A percentile compares a stretch with the other conserved stretches of the same genome.
These are phyloP conservation scores for Nanorana parkeri DNA, from an alignment of 2,113 vertebrate species.

Conservation along the genomic window DNA sequence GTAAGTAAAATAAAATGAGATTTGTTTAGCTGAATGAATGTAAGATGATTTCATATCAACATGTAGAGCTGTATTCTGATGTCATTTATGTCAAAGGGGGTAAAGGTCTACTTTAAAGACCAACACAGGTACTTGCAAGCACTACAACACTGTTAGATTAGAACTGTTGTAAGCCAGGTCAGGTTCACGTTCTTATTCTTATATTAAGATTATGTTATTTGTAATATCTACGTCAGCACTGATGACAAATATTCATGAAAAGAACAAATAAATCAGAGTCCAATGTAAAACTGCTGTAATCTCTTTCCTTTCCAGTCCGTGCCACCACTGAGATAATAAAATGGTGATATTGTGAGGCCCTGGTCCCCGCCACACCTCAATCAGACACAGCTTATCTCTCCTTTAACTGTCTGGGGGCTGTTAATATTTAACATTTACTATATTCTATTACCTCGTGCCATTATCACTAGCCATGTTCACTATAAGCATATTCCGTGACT, in stretches of 20 bases:
- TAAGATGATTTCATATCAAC: no score
- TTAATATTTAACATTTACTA: constrained; percentile 33
- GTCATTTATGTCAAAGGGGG: no score
- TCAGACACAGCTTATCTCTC: background rate
- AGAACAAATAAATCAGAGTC: background rate
- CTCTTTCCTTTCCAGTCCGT: background rate
- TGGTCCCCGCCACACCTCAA: background rate
- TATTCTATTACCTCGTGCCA: background rate
- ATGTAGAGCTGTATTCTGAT: no score
- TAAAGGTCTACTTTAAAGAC: no score
- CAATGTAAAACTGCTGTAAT: background rate
- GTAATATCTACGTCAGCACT: background rate
- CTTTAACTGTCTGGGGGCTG: background rate
- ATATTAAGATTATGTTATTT: background rate
- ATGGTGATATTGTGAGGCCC: background rate
- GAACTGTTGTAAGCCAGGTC: no score
- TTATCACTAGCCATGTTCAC: constrained; percentile 16
- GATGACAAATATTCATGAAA: background rate
- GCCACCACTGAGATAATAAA: no score
- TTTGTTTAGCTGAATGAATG: no score
- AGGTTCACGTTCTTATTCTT: no score
- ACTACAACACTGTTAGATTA: no score
- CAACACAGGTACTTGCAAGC: no score
- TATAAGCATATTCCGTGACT: constrained; percentile 6
- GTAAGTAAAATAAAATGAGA: no score